phyloP scores from a whole-genome alignment of 2,888 invertebrate species.

The Caenorhabditis virilis region DNA sequence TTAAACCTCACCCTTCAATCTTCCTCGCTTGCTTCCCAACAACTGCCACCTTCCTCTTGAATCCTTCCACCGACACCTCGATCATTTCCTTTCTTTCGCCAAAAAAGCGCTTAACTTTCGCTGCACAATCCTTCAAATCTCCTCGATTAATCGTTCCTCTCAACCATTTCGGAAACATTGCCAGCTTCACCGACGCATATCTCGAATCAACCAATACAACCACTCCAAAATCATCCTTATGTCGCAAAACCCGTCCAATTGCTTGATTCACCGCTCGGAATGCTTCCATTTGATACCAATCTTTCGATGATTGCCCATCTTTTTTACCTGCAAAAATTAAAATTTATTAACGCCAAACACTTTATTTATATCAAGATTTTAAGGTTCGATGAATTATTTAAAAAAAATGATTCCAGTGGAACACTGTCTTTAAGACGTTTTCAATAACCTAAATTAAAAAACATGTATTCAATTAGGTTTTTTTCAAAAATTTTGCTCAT shows the following conservation, averaged over 20 bases:
- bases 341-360: too few species aligned
- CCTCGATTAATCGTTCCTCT: slow-evolving; percentile 16
- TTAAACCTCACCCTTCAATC: too few species aligned
- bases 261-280: slow-evolving; percentile 97
- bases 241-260: slow-evolving; percentile 94
- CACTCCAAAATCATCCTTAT: slow-evolving; percentile 91
- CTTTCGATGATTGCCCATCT: slow-evolving; percentile 71
- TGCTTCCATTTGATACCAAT: slow-evolving; percentile 92
- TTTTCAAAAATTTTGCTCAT: too few species aligned
- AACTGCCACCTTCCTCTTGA: too few species aligned
- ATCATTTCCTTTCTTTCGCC: slow-evolving; percentile 21
- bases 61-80: slow-evolving; percentile 5
- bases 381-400: too few species aligned
- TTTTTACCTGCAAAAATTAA: not conserved
- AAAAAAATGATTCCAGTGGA: too few species aligned
- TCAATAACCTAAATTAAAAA: too few species aligned
- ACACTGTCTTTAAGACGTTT: too few species aligned
- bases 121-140: slow-evolving; percentile 19
- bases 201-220: slow-evolving; percentile 89
- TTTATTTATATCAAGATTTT: too few species aligned
- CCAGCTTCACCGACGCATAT: slow-evolving; percentile 69
- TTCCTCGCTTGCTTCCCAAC: too few species aligned
- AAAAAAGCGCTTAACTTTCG: slow-evolving; percentile 28
- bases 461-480: too few species aligned
- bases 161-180: slow-evolving; percentile 35